Conservation (phyloP, 2,797 vertebrate genomes). For the Syngnathus rostellatus region DNA sequence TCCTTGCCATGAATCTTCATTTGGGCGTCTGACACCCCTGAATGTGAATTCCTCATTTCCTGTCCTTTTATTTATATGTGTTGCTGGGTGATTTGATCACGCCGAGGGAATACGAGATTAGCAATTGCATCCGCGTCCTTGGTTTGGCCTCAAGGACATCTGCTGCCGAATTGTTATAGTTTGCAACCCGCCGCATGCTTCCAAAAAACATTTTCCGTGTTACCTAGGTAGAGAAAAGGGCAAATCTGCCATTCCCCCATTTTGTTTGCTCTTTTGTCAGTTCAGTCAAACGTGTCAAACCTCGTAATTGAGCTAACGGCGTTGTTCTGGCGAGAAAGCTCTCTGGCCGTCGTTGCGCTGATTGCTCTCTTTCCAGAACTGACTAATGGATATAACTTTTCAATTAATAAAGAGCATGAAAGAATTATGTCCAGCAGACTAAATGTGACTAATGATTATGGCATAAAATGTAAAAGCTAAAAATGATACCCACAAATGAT, state of each 20-base stretch:
- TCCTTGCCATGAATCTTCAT: slow-evolving; percentile 93
- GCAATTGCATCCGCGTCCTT: slow-evolving; percentile 83
- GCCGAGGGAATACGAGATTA: slow-evolving; percentile 93
- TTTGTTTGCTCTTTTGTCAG: slow-evolving; percentile 50
- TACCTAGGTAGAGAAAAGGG: slow-evolving; percentile 31
- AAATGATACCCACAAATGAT: not conserved
- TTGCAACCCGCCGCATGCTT: slow-evolving; percentile 46
- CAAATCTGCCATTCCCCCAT: slow-evolving; percentile 32
- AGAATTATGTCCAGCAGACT: not conserved
- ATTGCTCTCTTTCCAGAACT: not conserved
- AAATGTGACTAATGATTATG: not conserved
- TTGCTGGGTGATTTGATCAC: slow-evolving; percentile 94
- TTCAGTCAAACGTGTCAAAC: slow-evolving; percentile 56
- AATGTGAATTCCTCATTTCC: slow-evolving; percentile 96
- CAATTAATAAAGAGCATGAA: not conserved
- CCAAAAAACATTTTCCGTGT: slow-evolving; percentile 19
- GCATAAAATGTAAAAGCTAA: not conserved
- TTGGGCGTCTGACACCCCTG: slow-evolving; percentile 85
- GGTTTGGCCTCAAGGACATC: slow-evolving; percentile 88
- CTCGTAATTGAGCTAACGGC: slow-evolving; percentile 56
- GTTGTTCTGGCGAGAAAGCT: slow-evolving; percentile 30
- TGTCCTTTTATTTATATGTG: slow-evolving; percentile 94
- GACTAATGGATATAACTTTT: slow-evolving; percentile 38
- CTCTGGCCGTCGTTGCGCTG: too few relatives aligned
- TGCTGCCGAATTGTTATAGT: slow-evolving; percentile 83